phyloP scores from a whole-genome alignment of 2,888 invertebrate species.

The Branchinecta sandiegonensis region DNA sequence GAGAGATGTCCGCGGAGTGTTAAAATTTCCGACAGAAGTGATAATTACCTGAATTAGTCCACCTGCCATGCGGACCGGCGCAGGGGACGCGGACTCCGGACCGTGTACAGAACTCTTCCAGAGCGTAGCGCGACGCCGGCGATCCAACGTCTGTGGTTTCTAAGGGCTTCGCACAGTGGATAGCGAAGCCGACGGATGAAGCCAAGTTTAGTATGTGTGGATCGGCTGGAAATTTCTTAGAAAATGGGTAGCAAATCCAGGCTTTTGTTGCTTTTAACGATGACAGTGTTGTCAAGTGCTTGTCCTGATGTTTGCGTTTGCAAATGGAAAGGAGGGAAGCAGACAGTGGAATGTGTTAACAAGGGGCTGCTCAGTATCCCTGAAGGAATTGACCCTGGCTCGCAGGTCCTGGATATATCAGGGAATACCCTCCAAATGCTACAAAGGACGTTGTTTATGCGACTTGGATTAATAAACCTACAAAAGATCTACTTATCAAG shows the following conservation, averaged over 20 bases:
- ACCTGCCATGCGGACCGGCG: too few species aligned
- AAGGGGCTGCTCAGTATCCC: constrained; percentile 61
- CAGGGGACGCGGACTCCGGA: too few species aligned
- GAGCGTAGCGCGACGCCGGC: too few species aligned
- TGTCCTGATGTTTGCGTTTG: constrained; percentile 69
- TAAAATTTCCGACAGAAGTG: too few species aligned
- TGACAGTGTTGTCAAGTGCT: constrained; percentile 16
- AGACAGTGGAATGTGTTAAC: constrained; percentile 72
- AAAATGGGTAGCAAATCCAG: background rate
- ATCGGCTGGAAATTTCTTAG: background rate
- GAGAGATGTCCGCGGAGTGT: too few species aligned
- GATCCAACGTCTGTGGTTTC: too few species aligned
- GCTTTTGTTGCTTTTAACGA: constrained; percentile 7
- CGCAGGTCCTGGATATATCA: constrained; percentile 62
- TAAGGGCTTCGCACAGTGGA: background rate
- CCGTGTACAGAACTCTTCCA: too few species aligned
- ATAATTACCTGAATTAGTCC: too few species aligned
- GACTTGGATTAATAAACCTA: constrained; percentile 62
- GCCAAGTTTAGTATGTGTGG: background rate
- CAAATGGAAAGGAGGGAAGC: constrained; percentile 85
- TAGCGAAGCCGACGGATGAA: constrained; percentile 7
- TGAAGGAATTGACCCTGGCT: constrained; percentile 60
- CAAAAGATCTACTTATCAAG: constrained; percentile 69
- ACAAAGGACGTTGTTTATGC: constrained; percentile 60
- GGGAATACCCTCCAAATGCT: constrained; percentile 66